Evolutionary conservation across 2,888 invertebrate species (phyloP), one percentile per base, ranked within the genome.

Genomic region (Dascillus cervinus): DNA sequence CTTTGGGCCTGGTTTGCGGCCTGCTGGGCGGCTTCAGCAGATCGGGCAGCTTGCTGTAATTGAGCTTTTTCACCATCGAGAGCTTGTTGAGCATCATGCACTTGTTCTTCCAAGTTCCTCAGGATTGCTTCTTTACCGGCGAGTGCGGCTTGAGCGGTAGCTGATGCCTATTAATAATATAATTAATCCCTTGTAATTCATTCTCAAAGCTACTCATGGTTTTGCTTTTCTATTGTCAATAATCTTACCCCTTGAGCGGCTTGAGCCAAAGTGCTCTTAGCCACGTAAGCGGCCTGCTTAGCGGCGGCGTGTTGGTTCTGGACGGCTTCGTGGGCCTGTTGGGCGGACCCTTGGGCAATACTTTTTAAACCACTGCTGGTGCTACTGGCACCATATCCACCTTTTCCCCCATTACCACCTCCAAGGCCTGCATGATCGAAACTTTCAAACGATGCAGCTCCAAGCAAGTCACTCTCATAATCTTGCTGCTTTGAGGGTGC

Each of bases 221-320:
- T n/a, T n/a, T n/a, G n/a, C n/a, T n/a, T n/a, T n/a, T n/a, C n/a
- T n/a, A n/a, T n/a, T n/a, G n/a, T n/a, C n/a, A n/a, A n/a, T n/a
- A n/a, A n/a, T 47, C 57, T 56, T 56, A 63, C 64, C 35, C 57
- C 62, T 0, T 78, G 77, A 0, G 85, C 84, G 0, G 82, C 76
- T 55, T 84, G 83, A 0, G 84, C 84, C 20, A 85, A 54, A 0
- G 81, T 81, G 50, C 79, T 84, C 64, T 84, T 82, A 0, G 84
- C 85, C 3, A 81, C 77, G 52, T 79, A 85, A 1, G 84, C 83
- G 0, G 84, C 85, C 56, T 85, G 85, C 36, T 79, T 77, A 0
- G 78, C 85, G 1, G 84, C 84, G 0, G 79, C 77, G 26, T 78
- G 77, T 55, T 85, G 85, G 50, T 78, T 82, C n/a, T 69, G 70